These are phyloP conservation scores for Tiliacea citrago DNA, from an alignment of 2,888 invertebrate species.

Conservation along the genomic window DNA sequence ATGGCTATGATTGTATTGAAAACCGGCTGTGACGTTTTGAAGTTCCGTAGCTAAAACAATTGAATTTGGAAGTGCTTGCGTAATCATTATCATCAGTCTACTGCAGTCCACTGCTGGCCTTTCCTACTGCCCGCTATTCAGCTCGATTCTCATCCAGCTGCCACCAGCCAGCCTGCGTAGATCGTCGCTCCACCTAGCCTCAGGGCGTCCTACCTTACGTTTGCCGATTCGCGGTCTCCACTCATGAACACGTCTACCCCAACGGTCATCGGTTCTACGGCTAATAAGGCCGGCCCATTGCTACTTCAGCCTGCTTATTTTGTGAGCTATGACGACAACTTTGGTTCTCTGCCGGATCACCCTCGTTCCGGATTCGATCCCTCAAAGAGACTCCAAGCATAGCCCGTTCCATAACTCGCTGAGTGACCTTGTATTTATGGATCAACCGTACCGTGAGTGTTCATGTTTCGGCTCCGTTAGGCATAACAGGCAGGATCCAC, in stretches of 20 bases:
- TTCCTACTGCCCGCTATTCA: neutral
- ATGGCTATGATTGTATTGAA: conserved; percentile 14
- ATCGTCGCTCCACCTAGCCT: neutral
- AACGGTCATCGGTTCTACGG: neutral
- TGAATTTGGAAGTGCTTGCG: neutral
- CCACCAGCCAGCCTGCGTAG: too few relatives aligned
- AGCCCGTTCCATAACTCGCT: neutral
- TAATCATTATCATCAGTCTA: neutral
- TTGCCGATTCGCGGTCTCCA: neutral
- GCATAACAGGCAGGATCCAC: neutral
- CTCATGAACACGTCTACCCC: neutral
- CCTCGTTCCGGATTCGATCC: neutral
- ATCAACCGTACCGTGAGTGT: neutral
- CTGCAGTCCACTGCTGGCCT: neutral
- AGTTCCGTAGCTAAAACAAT: neutral
- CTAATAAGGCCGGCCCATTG: neutral
- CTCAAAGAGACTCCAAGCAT: neutral
- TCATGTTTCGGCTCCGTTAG: neutral
- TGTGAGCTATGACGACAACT: neutral
- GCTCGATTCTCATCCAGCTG: neutral
- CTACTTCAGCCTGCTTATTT: neutral
- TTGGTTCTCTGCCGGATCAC: neutral
- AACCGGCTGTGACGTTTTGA: neutral
- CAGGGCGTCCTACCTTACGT: neutral
- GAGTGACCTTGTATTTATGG: neutral